Evolutionary conservation across 2,113 vertebrate genomes (phyloP).

Genomic region (Equus przewalskii): DNA sequence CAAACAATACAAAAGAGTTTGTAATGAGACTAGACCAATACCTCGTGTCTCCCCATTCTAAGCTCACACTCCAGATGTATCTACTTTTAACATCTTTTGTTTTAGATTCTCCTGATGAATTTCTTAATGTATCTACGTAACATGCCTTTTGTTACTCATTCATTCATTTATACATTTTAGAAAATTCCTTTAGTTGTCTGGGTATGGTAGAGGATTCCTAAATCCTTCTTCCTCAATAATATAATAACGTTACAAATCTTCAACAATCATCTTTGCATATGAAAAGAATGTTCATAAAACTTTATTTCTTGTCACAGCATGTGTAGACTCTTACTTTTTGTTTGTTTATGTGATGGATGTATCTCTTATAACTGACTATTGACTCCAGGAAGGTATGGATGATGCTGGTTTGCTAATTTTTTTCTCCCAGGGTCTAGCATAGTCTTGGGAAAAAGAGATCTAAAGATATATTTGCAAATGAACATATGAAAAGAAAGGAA

Average conservation of each 20-base stretch:
- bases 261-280: neutral
- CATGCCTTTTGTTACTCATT: neutral
- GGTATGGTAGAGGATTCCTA: neutral
- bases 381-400: neutral
- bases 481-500: neutral
- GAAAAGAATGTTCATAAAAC: neutral
- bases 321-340: neutral
- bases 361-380: neutral
- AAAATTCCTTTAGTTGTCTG: neutral
- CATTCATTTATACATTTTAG: neutral
- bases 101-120: neutral
- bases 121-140: neutral
- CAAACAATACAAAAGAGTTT: neutral
- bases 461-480: neutral
- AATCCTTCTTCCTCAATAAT: neutral
- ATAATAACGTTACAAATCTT: neutral
- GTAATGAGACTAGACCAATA: neutral
- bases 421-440: neutral
- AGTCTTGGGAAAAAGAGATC: neutral
- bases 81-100: neutral
- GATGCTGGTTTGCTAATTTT: neutral
- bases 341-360: neutral
- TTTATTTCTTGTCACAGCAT: neutral
- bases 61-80: neutral
- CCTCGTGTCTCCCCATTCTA: neutral